Percentiles rank a stretch among this genome's conserved stretches.
Evolutionary conservation across 2,113 vertebrate species (phyloP).

Genomic region (Tetraodon nigroviridis): DNA sequence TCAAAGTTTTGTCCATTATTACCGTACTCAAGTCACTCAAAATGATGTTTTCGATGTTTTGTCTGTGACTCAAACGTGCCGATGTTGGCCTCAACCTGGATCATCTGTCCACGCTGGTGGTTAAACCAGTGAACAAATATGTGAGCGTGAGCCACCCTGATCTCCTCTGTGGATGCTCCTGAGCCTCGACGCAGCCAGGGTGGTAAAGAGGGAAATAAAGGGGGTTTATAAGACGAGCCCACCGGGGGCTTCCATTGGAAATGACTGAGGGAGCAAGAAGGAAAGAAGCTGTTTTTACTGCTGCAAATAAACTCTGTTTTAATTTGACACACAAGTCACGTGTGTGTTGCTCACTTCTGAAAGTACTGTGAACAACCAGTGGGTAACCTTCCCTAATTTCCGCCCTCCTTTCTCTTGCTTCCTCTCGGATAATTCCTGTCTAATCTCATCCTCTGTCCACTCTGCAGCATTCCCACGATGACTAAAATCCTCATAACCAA

Average conservation of each 20-base stretch:
- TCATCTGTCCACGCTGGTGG: conserved; percentile 30
- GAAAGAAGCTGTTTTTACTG: neutral
- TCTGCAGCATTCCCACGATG: conserved; percentile 17
- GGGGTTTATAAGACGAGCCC: conserved; percentile 50
- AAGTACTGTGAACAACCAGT: neutral
- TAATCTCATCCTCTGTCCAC: conserved; percentile 7
- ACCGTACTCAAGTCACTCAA: no score
- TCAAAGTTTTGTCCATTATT: no score
- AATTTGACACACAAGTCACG: neutral
- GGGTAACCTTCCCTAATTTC: conserved; percentile 9
- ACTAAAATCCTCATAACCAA: conserved; percentile 40
- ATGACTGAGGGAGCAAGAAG: neutral
- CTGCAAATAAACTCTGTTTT: conserved; percentile 15
- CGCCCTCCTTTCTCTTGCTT: neutral
- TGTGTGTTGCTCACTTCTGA: neutral
- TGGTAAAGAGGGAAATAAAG: conserved; percentile 55
- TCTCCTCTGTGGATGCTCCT: conserved; percentile 35
- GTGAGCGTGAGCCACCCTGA: conserved; percentile 27
- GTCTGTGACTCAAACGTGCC: no score
- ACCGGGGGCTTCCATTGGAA: conserved; percentile 37
- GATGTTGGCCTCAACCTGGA: conserved; percentile 19
- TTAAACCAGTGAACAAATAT: conserved; percentile 49
- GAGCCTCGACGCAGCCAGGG: conserved; percentile 40
- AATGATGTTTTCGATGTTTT: no score
- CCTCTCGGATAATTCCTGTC: conserved; percentile 5